Evolutionary conservation across 2,888 invertebrate species (phyloP).

Genomic region (Caenorhabditis zanzibari): DNA sequence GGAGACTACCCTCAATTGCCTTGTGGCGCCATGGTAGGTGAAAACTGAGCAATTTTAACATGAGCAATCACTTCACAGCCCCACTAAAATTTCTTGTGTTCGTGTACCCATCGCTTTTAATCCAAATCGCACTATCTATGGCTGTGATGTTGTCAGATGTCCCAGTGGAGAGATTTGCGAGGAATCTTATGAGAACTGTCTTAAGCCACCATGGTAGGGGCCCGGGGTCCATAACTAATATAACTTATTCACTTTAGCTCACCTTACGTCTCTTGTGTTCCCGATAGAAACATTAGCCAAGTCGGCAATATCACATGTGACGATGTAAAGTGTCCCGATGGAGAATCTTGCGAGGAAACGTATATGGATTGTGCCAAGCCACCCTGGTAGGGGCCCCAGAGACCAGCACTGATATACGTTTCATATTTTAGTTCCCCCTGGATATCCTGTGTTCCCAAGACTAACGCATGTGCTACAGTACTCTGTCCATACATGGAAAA

Average conservation of each 20-base stretch:
- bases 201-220: not conserved
- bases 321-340: not conserved
- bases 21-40: slow-evolving; percentile 1
- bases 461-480: not conserved
- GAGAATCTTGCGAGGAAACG: not conserved
- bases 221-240: not conserved
- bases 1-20: not conserved
- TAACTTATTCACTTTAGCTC: not conserved
- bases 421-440: not conserved
- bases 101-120: not conserved
- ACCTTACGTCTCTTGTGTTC: slow-evolving; percentile 11
- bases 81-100: slow-evolving; percentile 3
- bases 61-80: not conserved
- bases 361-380: not conserved
- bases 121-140: not conserved
- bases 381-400: too few species aligned
- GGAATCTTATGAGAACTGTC: not conserved
- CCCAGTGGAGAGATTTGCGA: slow-evolving; percentile 4
- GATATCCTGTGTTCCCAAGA: slow-evolving; percentile 1
- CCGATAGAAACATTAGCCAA: not conserved
- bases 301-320: not conserved
- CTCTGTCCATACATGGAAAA: not conserved
- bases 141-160: slow-evolving; percentile 9
- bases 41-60: not conserved
- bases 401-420: too few species aligned